phyloP scores from a whole-genome alignment of 2,888 invertebrate species.

The Poecilobothrus nobilitatus region DNA sequence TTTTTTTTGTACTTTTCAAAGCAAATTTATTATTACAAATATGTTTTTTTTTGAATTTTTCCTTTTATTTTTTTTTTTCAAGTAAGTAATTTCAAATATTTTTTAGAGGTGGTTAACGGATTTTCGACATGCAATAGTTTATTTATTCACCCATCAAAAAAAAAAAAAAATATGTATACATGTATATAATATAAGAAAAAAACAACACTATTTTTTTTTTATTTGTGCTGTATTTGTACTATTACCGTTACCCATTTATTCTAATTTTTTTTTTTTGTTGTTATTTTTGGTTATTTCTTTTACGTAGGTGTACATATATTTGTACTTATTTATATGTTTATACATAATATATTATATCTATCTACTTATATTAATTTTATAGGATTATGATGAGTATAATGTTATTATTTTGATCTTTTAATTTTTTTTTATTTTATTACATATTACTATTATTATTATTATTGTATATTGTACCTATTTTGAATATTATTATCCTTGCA shows the following conservation, averaged over 20 bases:
- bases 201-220: background rate
- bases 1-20: background rate
- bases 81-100: conserved; percentile 21
- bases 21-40: background rate
- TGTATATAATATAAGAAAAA: too few species aligned
- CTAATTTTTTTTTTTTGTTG: background rate
- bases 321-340: background rate
- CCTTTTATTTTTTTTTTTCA: conserved; percentile 22
- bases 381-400: background rate
- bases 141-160: conserved; percentile 13
- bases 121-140: conserved; percentile 21
- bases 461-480: background rate
- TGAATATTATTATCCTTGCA: conserved; percentile 1
- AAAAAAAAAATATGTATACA: too few species aligned
- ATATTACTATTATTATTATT: background rate
- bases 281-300: background rate
- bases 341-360: too few species aligned
- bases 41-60: conserved; percentile 14
- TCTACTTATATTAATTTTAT: background rate
- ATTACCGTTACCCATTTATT: background rate
- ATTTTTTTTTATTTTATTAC: background rate
- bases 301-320: background rate
- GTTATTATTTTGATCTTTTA: background rate
- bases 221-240: background rate
- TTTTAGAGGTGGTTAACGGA: conserved; percentile 21